Evolutionary conservation across 2,113 vertebrate genomes (phyloP).

Genomic region (Pseudorasbora parva): DNA sequence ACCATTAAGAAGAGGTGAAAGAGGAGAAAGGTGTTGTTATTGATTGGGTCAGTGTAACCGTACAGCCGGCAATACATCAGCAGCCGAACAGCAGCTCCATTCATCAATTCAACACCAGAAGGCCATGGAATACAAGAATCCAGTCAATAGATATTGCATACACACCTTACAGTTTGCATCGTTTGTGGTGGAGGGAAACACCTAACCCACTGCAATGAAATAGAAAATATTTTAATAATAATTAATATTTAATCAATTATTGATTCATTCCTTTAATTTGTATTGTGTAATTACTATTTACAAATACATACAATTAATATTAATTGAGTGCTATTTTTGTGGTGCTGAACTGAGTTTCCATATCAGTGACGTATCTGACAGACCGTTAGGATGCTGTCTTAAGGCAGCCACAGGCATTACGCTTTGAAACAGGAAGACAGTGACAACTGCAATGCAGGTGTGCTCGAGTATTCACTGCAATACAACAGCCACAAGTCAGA

Average conservation of each 20-base stretch:
- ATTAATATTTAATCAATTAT: too few species aligned
- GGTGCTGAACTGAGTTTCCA: too few species aligned
- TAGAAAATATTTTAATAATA: background rate
- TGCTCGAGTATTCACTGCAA: background rate
- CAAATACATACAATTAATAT: too few species aligned
- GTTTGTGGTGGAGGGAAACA: background rate
- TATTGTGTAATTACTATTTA: too few species aligned
- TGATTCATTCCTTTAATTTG: too few species aligned
- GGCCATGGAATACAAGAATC: background rate
- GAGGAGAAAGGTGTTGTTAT: slow-evolving; percentile 12
- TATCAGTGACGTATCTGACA: too few species aligned
- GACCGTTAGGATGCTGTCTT: too few species aligned
- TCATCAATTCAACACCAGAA: slow-evolving; percentile 6
- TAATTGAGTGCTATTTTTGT: too few species aligned
- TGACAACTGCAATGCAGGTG: slow-evolving; percentile 1
- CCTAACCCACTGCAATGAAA: background rate
- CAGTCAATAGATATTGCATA: background rate
- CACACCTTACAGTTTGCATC: background rate
- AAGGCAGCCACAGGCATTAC: too few species aligned
- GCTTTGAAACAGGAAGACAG: background rate
- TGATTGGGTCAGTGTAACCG: slow-evolving; percentile 4
- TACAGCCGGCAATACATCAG: slow-evolving; percentile 6
- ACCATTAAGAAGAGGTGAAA: slow-evolving; percentile 8
- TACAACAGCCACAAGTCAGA: background rate
- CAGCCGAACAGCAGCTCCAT: background rate